Evolutionary conservation across 2,113 vertebrate species (phyloP), one percentile per base, ranked within the genome.

Genomic region (Buteo buteo): DNA sequence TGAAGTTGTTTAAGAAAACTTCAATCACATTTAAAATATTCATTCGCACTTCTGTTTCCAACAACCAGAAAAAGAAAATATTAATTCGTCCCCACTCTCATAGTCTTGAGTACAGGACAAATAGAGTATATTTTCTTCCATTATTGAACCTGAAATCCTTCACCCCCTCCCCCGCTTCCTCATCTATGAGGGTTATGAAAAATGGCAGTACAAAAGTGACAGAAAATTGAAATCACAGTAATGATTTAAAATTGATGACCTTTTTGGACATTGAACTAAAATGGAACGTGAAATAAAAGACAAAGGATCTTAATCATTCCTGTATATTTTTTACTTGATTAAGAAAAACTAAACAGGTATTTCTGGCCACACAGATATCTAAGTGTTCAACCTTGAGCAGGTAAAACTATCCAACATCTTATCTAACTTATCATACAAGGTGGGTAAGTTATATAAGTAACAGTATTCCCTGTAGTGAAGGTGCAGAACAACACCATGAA

Each of bases 121-220:
- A 69, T 15, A 77, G 9, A 77, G 55, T 32, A 31, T 25, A 55
- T 49, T 64, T 69, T 47, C 34, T 83, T 62, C 13, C 10, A 40
- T 54, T 61, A 38, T 18, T 28, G 3, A 52, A 40, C 50, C 21
- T 45, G 16, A 69, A 83, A 42, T 54, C 4, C 21, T 67, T 32
- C 10, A 6, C 9, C 31, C 19, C 7, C 17, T 22, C 1, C 7
- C 17, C n/a, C 1, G 4, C 38, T n/a, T 22, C 13, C 18, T 9
- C 16, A 29, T 13, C 70, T 25, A 17, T 38, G 29, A 69, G 10
- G 10, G 21, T 76, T 34, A 55, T 40, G 47, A 67, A 61, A 58
- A 26, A 49, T 4, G 19, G 20, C 52, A 59, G 34, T 61, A 44
- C 4, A 66, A 55, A 47, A 77, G 29, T 25, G 24, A 12, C 16